Base-by-base conservation (phyloP, 2,888 invertebrate genomes). In the Lysandra bellargus region DNA sequence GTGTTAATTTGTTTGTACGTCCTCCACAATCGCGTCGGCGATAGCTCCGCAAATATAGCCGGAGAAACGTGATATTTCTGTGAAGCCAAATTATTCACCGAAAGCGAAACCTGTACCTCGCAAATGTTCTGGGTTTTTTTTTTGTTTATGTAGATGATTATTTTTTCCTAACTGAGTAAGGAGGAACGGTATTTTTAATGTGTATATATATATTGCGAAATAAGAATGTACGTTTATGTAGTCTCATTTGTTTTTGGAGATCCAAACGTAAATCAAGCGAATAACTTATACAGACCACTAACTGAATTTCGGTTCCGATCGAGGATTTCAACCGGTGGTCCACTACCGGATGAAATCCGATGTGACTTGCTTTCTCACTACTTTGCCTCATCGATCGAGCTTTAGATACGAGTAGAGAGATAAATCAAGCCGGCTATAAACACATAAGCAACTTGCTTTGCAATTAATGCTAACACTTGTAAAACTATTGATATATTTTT, bases 1-100 rank as follows among this genome's bases (percentile, higher is more conserved):
- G 33, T 76, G 76, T 57, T 76, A 53, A 76, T 76, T 75, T 57
- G 53, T 76, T 14, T 33, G 33, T 57, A 30, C 44, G 2, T 23
- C 30, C 44, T 64, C 78, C 60, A 40, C 40, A 44, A 64, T 40
- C 9, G 9, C 49, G n/a, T 2, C 7, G 14, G 75, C 44, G 9
- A 30, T 64, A 12, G 64, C 64, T 12, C 12, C 23, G 64, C 64
- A 64, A 12, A 69, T 33, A 69, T 1, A 69, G 33, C 12, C 69
- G 33, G 69, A 69, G 33, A 9, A 69, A 69, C 69, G 33, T 69
- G 33, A 69, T 69, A 69, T 37, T 69, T 5, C 33, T 9, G 23
- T 69, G 33, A 69, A 69, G 69, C 69, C 69, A 69, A 69, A 69
- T 33, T 14, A 69, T 69, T 33, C 69, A 23, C 33, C 14, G 69